Evolutionary conservation across 2,797 vertebrate species (phyloP), one percentile per base, ranked within the genome.

Genomic region (Heliangelus exortis): DNA sequence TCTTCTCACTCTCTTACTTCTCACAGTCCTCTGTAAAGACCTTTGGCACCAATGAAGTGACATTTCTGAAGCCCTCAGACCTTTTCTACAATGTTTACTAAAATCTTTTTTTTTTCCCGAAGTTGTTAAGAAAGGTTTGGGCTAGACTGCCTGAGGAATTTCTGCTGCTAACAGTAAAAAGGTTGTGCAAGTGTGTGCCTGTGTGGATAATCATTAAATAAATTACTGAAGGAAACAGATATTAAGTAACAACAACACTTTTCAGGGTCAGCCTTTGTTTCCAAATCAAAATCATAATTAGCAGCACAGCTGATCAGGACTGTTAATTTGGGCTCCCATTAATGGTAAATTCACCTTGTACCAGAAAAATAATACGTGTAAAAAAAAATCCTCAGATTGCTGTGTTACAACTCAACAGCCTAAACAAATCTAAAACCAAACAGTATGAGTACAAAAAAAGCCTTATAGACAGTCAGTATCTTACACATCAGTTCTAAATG

Each of bases 251-350:
- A 10, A 43, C 14, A 53, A 26, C 10, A 65, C 5, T 68, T 92
- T 47, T 31, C 0, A 19, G 47, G n/a, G 87, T 89, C 63, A 41
- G 73, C 78, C 79, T 87, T 90, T 92, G 47, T 89, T 92, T 82
- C 51, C 47, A 92, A 93, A 86, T 48, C 63, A 93, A 86, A 54
- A 88, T 45, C 33, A 61, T 72, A 78, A 87, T 29, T 89, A 76
- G 47, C 28, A 72, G 63, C 15, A 66, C 2, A 88, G 16, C n/a
- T 57, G 72, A 65, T 31, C 41, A 91, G 8, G 29, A 78, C 15
- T 89, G 26, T 77, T 93, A 87, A 80, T 85, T 58, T 87, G 62
- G 41, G 31, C 43, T 93, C n/a, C 54, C 82, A 95, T 87, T 94
- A 25, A 26, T 80, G 55, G 87, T 79, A 75, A 90, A 83, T 17